phyloP scores from a whole-genome alignment of 2,113 vertebrate species.

The Lagopus muta region DNA sequence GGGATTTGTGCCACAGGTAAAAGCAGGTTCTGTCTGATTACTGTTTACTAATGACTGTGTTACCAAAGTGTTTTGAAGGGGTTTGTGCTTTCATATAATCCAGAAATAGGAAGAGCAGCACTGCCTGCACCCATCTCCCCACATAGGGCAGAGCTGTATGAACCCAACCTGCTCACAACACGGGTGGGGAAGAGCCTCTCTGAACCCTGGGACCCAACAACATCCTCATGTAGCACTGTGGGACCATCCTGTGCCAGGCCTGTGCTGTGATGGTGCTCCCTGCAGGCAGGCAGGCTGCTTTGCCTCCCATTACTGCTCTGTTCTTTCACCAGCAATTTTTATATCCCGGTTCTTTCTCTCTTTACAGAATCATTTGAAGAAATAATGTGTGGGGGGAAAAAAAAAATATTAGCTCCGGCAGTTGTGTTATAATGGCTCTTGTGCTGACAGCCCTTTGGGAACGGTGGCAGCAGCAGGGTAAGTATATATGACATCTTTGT shows the following conservation, averaged over 20 bases:
- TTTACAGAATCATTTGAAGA: conserved; percentile 56
- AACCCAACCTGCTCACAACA: accelerated
- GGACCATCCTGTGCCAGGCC: background rate
- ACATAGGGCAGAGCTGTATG: accelerated
- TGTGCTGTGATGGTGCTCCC: no score
- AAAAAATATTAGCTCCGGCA: conserved; percentile 51
- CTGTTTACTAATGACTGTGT: background rate
- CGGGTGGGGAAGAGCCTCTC: accelerated
- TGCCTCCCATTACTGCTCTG: background rate
- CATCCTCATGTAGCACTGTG: background rate
- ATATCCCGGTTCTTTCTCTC: background rate
- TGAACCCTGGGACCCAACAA: background rate
- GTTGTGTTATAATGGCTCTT: conserved; percentile 67
- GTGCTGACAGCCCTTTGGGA: conserved; percentile 75
- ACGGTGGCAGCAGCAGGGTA: conserved; percentile 59
- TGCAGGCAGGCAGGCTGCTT: background rate
- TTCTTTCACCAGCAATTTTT: conserved; percentile 44
- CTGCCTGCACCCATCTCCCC: accelerated
- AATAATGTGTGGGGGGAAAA: background rate
- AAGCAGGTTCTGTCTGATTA: background rate
- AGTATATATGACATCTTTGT: conserved; percentile 75
- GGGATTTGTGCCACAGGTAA: background rate
- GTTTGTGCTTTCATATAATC: accelerated
- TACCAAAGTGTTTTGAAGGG: background rate
- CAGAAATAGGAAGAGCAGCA: accelerated